These are phyloP conservation scores for Trididemnum clinides DNA, from an alignment of 23 tunicate genomes.

Conservation along the genomic window DNA sequence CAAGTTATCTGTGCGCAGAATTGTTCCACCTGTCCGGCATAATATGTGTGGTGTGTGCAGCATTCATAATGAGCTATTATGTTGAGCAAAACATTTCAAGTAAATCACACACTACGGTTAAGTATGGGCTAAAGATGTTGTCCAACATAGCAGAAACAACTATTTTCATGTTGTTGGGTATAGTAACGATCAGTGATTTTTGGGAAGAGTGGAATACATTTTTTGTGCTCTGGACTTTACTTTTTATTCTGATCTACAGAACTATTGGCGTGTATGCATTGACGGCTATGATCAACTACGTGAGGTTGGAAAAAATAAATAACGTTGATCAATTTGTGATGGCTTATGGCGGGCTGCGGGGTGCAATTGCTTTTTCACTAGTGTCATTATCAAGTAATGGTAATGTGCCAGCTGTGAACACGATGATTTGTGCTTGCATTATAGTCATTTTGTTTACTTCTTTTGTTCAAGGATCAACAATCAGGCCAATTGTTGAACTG, in stretches of 20 bases:
- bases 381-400: constrained; percentile 69
- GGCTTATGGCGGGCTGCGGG: constrained; percentile 99
- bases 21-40: constrained; percentile 94
- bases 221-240: constrained; percentile 89
- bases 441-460: constrained; percentile 94
- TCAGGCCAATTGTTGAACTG: constrained; percentile 96
- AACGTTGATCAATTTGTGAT: constrained; percentile 99
- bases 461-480: constrained; percentile 95
- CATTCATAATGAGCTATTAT: constrained; percentile 93
- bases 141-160: constrained; percentile 91
- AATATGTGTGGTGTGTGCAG: constrained; percentile 89
- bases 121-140: constrained; percentile 94
- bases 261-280: constrained; percentile 82
- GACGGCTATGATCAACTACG: constrained; percentile 57
- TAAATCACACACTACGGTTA: constrained; percentile 91
- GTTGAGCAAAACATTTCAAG: constrained; percentile 95
- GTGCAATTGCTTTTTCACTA: constrained; percentile 96
- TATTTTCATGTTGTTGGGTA: constrained; percentile 95
- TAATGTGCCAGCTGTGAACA: constrained; percentile 79
- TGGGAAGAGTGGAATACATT: constrained; percentile 97
- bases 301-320: constrained; percentile 84
- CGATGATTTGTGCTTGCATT: constrained; percentile 95
- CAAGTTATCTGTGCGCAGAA: constrained; percentile 93
- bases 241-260: constrained; percentile 77
- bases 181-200: constrained; percentile 93